These are phyloP conservation scores for Molossus molossus DNA, from an alignment of 2,797 vertebrate species.

Conservation along the genomic window DNA sequence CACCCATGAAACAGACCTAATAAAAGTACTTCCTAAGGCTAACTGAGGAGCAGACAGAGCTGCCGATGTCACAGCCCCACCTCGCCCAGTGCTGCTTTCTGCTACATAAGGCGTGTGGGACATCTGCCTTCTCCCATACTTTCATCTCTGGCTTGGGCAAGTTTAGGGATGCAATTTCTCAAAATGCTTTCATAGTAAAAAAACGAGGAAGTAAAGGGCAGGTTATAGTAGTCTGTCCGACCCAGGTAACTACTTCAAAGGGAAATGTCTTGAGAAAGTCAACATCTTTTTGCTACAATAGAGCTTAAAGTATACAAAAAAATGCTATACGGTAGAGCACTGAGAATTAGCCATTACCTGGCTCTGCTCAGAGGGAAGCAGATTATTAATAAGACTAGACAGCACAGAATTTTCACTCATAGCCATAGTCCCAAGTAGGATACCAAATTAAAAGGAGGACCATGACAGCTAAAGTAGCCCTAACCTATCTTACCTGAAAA, in stretches of 20 bases:
- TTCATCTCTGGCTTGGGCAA: background rate
- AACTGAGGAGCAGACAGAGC: slow-evolving; percentile 30
- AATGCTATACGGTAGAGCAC: background rate
- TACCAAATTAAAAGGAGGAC: background rate
- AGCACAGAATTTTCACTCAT: background rate
- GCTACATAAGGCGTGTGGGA: background rate
- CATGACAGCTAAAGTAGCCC: background rate
- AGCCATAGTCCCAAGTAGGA: background rate
- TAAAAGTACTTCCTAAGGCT: background rate
- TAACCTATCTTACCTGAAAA: slow-evolving; percentile 93
- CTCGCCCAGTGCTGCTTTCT: background rate
- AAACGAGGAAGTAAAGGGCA: background rate
- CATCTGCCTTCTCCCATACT: background rate
- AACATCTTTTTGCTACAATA: background rate
- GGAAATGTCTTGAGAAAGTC: slow-evolving; percentile 3
- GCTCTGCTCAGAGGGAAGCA: slow-evolving; percentile 1
- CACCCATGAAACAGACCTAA: background rate
- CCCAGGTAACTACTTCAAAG: slow-evolving; percentile 32
- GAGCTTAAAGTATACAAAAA: background rate
- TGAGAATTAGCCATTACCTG: background rate
- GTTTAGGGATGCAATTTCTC: slow-evolving; percentile 11
- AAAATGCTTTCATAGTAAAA: slow-evolving; percentile 59
- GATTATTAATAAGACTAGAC: background rate
- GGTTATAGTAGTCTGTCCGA: slow-evolving; percentile 39
- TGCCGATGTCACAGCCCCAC: background rate